These are phyloP conservation scores for Cerastis leucographa DNA, from an alignment of 2,888 invertebrate genomes.

Conservation along the genomic window DNA sequence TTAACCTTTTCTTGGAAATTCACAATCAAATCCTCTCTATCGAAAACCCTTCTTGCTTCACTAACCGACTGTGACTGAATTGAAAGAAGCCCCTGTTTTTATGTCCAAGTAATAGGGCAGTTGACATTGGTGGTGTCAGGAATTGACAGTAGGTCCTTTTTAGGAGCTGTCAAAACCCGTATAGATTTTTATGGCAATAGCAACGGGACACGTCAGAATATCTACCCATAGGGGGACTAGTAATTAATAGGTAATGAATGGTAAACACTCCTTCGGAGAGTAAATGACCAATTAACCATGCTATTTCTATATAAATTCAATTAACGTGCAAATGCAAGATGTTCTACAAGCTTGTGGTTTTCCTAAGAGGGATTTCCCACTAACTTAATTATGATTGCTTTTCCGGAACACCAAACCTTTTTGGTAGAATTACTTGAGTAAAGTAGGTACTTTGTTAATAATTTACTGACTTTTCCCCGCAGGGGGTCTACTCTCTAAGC, in stretches of 20 bases:
- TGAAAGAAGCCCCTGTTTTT: too few species aligned
- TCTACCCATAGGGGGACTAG: background rate
- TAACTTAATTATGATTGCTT: slow-evolving; percentile 20
- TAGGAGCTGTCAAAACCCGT: too few species aligned
- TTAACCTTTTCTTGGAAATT: too few species aligned
- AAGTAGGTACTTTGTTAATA: slow-evolving; percentile 6
- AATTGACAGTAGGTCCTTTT: too few species aligned
- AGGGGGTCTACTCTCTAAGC: too few species aligned
- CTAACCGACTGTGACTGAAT: too few species aligned
- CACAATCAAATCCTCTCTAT: too few species aligned
- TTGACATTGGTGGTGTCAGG: too few species aligned
- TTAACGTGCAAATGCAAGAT: slow-evolving; percentile 13
- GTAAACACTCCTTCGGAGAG: background rate
- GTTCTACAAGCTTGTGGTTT: slow-evolving; percentile 16
- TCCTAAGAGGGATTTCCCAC: background rate
- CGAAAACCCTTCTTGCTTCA: too few species aligned
- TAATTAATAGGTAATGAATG: background rate
- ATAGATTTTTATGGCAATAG: too few species aligned
- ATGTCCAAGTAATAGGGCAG: too few species aligned
- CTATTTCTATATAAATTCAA: slow-evolving; percentile 16
- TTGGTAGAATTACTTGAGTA: slow-evolving; percentile 23
- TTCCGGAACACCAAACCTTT: slow-evolving; percentile 22
- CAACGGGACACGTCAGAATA: too few species aligned
- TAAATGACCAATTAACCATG: background rate
- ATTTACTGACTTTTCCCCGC: background rate